Evolutionary conservation across 2,888 invertebrate species (phyloP).

Genomic region (Sceliomorpha sp.): DNA sequence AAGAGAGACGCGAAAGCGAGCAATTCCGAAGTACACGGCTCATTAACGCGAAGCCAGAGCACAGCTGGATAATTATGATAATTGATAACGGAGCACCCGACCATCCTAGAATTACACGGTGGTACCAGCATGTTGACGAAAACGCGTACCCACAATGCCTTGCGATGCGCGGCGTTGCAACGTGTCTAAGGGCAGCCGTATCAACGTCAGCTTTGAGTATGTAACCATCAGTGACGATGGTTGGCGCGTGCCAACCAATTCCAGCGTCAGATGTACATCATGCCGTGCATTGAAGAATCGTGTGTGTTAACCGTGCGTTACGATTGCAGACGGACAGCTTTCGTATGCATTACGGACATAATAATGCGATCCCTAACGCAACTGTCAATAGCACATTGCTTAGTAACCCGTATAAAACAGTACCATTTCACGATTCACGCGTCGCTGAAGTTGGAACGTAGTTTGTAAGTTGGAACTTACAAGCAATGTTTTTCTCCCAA

Average conservation of each 20-base stretch:
- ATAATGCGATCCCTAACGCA: slow-evolving; percentile 1
- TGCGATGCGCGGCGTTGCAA: slow-evolving; percentile 31
- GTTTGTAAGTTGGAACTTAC: too few species aligned
- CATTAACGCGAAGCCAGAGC: slow-evolving; percentile 7
- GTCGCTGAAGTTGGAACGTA: too few species aligned
- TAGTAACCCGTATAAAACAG: too few species aligned
- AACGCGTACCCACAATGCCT: slow-evolving; percentile 17
- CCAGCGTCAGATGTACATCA: slow-evolving; percentile 6
- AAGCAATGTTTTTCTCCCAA: too few species aligned
- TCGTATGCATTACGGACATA: not conserved
- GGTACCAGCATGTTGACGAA: slow-evolving; percentile 33
- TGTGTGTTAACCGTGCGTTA: slow-evolving; percentile 5
- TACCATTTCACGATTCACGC: too few species aligned
- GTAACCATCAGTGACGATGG: slow-evolving; percentile 53
- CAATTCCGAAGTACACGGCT: slow-evolving; percentile 1
- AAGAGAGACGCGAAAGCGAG: slow-evolving; percentile 2
- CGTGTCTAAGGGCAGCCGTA: slow-evolving; percentile 30
- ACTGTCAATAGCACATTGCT: too few species aligned
- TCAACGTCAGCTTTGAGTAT: slow-evolving; percentile 33
- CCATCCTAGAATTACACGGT: slow-evolving; percentile 40
- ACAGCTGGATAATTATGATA: slow-evolving; percentile 62
- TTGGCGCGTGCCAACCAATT: slow-evolving; percentile 55
- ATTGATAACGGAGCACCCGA: slow-evolving; percentile 61
- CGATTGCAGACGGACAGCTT: slow-evolving; percentile 3
- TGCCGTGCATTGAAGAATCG: slow-evolving; percentile 9